phyloP scores from a whole-genome alignment of 2,888 invertebrate genomes.

The Tiliacea aurago region DNA sequence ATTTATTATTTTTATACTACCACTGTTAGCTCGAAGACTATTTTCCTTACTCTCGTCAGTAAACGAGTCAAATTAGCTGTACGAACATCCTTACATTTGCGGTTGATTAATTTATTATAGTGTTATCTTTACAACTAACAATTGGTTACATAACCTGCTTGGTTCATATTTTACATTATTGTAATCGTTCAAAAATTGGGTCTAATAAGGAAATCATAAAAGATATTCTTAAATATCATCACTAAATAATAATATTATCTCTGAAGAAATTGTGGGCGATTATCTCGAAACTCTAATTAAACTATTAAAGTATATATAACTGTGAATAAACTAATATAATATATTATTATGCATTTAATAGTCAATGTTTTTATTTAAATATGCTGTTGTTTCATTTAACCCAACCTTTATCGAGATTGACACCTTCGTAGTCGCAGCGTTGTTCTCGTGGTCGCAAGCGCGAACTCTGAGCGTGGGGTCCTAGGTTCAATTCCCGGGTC shows the following conservation, averaged over 20 bases:
- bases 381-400: constrained; percentile 31
- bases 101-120: no score
- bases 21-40: no score
- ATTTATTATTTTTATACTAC: no score
- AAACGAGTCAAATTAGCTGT: no score
- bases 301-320: constrained; percentile 25
- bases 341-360: constrained; percentile 64
- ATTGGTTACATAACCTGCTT: constrained; percentile 18
- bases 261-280: constrained; percentile 2
- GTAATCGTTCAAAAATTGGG: constrained; percentile 17
- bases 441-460: no score
- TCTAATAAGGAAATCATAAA: constrained; percentile 24
- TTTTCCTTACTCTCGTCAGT: no score
- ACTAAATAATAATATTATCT: constrained; percentile 5
- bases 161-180: constrained; percentile 2
- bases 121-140: background rate
- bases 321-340: constrained; percentile 63
- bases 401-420: background rate
- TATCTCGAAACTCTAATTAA: constrained; percentile 31
- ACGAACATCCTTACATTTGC: no score
- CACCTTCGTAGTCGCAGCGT: background rate
- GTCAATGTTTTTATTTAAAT: constrained; percentile 48
- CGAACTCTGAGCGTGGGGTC: no score
- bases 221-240: constrained; percentile 7
- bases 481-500: no score